Conservation (phyloP, 2,113 vertebrate species). For the Aspiorhynchus laticeps region DNA sequence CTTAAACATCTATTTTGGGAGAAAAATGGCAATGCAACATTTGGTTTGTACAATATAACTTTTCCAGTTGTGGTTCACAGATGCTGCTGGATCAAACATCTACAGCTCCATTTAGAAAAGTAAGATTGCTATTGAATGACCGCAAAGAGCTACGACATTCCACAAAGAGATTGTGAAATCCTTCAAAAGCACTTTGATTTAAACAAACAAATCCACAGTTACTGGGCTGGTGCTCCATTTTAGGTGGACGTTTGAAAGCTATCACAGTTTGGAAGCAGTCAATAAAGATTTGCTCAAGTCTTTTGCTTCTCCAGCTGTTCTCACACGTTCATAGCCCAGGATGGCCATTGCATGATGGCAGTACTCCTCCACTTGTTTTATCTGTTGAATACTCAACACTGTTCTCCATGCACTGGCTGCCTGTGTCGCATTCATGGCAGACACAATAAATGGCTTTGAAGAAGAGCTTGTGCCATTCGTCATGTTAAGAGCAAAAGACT, state of each 20-base stretch:
- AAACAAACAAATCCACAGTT: conserved; percentile 73
- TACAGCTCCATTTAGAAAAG: conserved; percentile 66
- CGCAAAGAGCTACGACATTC: conserved; percentile 72
- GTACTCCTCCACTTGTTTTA: conserved; percentile 98
- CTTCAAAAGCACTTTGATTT: conserved; percentile 60
- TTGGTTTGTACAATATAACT: conserved; percentile 66
- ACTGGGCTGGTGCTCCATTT: conserved; percentile 68
- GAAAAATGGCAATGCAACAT: conserved; percentile 65
- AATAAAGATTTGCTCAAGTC: conserved; percentile 94
- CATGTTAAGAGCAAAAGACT: conserved; percentile 95
- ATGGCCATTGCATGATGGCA: conserved; percentile 93
- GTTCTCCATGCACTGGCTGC: conserved; percentile 96
- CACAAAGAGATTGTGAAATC: conserved; percentile 61
- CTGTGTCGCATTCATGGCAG: conserved; percentile 92
- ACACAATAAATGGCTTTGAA: conserved; percentile 95
- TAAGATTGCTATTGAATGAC: conserved; percentile 60
- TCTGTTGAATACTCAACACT: conserved; percentile 93
- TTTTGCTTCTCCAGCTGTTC: conserved; percentile 88
- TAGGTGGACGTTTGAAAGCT: conserved; percentile 57
- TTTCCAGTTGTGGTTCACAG: conserved; percentile 54
- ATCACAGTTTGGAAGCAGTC: conserved; percentile 86
- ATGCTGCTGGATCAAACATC: conserved; percentile 57
- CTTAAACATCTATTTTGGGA: conserved; percentile 65
- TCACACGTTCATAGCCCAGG: conserved; percentile 89
- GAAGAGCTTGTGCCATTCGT: conserved; percentile 92